These are phyloP conservation scores for Acromyrmex echinatior DNA, from an alignment of 1,140 invertebrate genomes.

Conservation along the genomic window DNA sequence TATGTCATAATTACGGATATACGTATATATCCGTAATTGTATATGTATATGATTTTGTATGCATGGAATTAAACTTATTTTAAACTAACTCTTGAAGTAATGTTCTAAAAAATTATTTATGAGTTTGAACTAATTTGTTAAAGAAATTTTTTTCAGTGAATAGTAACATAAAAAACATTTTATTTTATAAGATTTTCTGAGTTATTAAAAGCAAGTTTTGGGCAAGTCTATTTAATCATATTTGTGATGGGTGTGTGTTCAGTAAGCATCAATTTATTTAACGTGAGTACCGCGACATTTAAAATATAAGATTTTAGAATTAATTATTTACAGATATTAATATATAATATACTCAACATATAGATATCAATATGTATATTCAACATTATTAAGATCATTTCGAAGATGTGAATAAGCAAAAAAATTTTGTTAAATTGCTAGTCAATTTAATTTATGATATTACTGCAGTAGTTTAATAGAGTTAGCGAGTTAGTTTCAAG, in stretches of 20 bases:
- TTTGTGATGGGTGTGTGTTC: neutral
- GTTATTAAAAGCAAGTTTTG: slow-evolving; percentile 18
- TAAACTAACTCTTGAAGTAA: neutral
- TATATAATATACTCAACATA: no score
- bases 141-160: neutral
- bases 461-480: no score
- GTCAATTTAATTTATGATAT: no score
- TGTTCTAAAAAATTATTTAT: no score
- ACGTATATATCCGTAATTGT: neutral
- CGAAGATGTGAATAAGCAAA: no score
- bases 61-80: neutral
- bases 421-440: no score
- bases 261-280: slow-evolving; percentile 14
- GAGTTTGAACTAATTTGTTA: neutral
- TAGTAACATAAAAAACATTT: neutral
- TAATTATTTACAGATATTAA: no score
- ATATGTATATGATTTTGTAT: neutral
- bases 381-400: no score
- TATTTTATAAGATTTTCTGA: slow-evolving; percentile 29
- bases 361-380: no score
- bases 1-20: neutral
- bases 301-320: neutral
- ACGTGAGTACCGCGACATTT: neutral
- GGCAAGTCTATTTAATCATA: neutral
- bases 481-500: no score